Conservation (phyloP, 2,797 vertebrate genomes). For the Lutjanus campechanus region DNA sequence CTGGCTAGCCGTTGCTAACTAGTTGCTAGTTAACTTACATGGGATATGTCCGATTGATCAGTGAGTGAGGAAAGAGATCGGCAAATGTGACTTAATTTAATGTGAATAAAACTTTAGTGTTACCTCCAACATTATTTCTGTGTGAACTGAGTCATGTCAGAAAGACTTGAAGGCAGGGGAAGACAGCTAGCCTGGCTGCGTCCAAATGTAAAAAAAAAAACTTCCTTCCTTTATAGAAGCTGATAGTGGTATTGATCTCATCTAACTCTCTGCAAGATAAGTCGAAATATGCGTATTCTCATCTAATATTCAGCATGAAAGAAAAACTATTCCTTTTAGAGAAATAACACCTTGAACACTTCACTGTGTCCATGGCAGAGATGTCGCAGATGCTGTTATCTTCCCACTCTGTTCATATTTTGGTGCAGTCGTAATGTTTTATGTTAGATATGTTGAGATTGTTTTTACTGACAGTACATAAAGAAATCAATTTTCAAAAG, state of each 20-base stretch:
- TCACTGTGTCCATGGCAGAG: background rate
- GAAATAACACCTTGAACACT: background rate
- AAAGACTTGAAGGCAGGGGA: too few relatives aligned
- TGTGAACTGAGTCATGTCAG: too few relatives aligned
- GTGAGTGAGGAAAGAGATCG: too few relatives aligned
- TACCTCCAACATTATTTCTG: too few relatives aligned
- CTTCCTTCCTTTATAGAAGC: too few relatives aligned
- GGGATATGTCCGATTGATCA: too few relatives aligned
- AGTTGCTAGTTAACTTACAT: too few relatives aligned
- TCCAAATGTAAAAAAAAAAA: too few relatives aligned
- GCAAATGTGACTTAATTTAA: too few relatives aligned
- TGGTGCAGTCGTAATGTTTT: background rate
- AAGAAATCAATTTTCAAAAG: background rate
- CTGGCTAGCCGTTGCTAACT: too few relatives aligned
- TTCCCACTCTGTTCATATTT: background rate
- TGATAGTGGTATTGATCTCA: slow-evolving; percentile 25
- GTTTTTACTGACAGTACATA: background rate
- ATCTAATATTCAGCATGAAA: background rate
- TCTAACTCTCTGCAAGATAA: slow-evolving; percentile 1
- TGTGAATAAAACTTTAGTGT: too few relatives aligned
- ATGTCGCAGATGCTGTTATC: background rate
- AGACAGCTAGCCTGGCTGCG: too few relatives aligned
- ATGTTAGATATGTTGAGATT: background rate
- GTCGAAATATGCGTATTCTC: background rate
- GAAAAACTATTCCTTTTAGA: background rate